Evolutionary conservation across 1,140 invertebrate species (phyloP), one percentile per base, ranked within the genome.

Genomic region (Cydia strobilella): DNA sequence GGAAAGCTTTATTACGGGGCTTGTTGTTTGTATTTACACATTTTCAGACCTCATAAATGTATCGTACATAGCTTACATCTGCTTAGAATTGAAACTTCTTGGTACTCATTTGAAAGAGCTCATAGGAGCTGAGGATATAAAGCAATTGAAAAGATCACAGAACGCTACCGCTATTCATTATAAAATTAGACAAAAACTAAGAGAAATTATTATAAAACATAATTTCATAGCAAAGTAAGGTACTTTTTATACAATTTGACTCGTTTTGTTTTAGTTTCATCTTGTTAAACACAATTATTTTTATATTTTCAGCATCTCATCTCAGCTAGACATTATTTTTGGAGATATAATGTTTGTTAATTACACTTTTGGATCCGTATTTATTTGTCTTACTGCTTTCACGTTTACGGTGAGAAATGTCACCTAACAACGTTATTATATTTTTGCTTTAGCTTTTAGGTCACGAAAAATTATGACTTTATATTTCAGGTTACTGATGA

Each of bases 341-440:
- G 88, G 90, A 76, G 85, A 89, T 65, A 84, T 79, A 63, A 88
- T 89, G 84, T 76, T 90, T 73, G 66, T 90, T 3, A 88, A 86
- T 74, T 91, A 90, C 76, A 81, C 82, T 65, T 84, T 90, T 59
- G 87, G 86, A 69, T 84, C 85, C 6, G 73, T 89, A 62, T 90
- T 91, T 54, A 87, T 91, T 81, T 87, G 87, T 62, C 81, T 91
- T 18, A 90, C 90, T 45, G 84, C 85, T 73, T 91, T 88, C 65
- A 59, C 75, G 9, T 73, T 51, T 20, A 73, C 72, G 72, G 75
- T 76, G 20, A 75, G 20, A 20, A 13, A 13, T 39, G 86, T 85
- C 20, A 84, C 82, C 35, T 87, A 59, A 12, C 7, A 59, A 59
- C 20, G 15, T 12, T 12, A 59, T 1, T n/a, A n/a, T n/a, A n/a